phyloP scores from a whole-genome alignment of 2,888 invertebrate genomes.

The Noctua fimbriata region DNA sequence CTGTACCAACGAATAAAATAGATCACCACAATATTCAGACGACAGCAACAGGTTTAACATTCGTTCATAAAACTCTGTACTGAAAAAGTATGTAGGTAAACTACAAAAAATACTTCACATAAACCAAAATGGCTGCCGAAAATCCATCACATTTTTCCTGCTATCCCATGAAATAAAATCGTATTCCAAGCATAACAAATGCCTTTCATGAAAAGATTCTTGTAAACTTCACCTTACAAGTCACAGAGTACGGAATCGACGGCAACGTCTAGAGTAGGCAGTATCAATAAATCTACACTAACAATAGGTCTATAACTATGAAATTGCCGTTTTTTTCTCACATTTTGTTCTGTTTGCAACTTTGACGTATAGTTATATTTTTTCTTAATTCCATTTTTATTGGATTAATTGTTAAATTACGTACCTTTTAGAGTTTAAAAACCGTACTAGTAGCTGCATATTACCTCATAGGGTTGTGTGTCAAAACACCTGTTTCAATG shows the following conservation, averaged over 20 bases:
- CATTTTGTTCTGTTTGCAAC: too few relatives aligned
- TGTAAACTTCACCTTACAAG: conserved; percentile 16
- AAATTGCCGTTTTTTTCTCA: too few relatives aligned
- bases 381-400: too few relatives aligned
- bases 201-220: conserved; percentile 21
- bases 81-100: neutral
- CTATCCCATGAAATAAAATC: conserved; percentile 26
- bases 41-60: neutral
- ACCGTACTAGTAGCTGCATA: too few relatives aligned
- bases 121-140: conserved; percentile 29
- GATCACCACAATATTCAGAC: too few relatives aligned
- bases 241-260: neutral
- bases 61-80: neutral
- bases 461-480: too few relatives aligned
- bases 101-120: neutral
- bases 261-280: neutral
- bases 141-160: conserved; percentile 26
- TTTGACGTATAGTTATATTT: too few relatives aligned
- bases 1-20: too few relatives aligned
- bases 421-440: too few relatives aligned
- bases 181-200: conserved; percentile 22
- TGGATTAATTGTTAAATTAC: too few relatives aligned
- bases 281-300: neutral
- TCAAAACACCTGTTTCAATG: too few relatives aligned
- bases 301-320: too few relatives aligned